Conservation (phyloP, 2,888 invertebrate species). For the Quadroppia sp. region DNA sequence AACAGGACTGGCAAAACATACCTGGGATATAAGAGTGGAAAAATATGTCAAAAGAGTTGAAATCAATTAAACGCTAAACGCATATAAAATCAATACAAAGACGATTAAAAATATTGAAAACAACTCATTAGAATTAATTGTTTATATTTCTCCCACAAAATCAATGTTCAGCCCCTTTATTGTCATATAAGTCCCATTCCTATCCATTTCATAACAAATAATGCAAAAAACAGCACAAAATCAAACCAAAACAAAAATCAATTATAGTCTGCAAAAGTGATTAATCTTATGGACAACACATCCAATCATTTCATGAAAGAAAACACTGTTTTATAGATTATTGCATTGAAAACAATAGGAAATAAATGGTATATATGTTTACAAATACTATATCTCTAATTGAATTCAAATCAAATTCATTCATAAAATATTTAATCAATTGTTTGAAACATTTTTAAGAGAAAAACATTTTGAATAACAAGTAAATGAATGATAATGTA, state of each 20-base stretch:
- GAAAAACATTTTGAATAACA: background rate
- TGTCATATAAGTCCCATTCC: background rate
- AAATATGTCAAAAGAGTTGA: too few relatives aligned
- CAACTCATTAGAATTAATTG: background rate
- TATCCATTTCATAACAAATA: background rate
- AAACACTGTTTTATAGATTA: background rate
- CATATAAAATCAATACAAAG: background rate
- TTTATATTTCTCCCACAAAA: background rate
- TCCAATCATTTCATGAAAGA: background rate
- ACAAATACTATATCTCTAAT: background rate
- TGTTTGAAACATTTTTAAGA: too few relatives aligned
- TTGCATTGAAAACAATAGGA: background rate
- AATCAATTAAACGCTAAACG: background rate
- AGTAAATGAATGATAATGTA: background rate
- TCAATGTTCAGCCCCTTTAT: background rate
- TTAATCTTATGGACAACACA: constrained; percentile 1
- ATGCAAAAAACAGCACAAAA: too few relatives aligned
- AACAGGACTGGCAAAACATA: too few relatives aligned
- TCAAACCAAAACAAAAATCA: background rate
- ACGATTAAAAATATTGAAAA: background rate
- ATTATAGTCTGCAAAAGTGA: background rate
- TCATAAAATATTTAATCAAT: too few relatives aligned
- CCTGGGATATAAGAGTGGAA: too few relatives aligned
- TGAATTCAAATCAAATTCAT: background rate
- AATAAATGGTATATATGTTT: background rate